phyloP scores from a whole-genome alignment of 30 jellyfish, hydroid and myxozoan species.

The Hydractinia echinata region DNA sequence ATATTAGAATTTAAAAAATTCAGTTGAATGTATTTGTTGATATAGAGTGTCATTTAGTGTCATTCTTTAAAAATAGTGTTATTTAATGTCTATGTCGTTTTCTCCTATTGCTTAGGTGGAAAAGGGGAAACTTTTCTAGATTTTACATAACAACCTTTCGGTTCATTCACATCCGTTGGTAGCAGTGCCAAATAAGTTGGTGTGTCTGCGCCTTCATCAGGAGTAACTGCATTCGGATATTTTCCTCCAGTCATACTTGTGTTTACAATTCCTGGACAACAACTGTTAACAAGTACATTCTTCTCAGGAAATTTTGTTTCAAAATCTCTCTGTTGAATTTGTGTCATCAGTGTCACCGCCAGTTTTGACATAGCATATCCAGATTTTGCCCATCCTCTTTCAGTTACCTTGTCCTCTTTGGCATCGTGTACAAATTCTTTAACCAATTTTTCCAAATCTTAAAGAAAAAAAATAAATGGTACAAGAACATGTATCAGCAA shows the following conservation, averaged over 20 bases:
- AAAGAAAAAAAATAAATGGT: not conserved
- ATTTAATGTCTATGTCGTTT: not conserved
- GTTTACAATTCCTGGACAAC: conserved; percentile 40
- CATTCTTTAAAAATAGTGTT: too few relatives aligned
- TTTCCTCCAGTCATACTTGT: conserved; percentile 48
- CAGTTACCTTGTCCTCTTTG: conserved; percentile 38
- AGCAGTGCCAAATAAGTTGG: conserved; percentile 36
- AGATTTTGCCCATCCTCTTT: conserved; percentile 74
- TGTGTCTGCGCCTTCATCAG: conserved; percentile 48
- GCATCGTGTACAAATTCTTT: conserved; percentile 29
- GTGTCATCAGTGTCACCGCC: conserved; percentile 58
- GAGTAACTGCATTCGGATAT: conserved; percentile 25
- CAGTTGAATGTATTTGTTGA: too few relatives aligned
- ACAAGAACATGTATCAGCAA: too few relatives aligned
- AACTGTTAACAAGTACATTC: conserved; percentile 24
- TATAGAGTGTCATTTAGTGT: too few relatives aligned
- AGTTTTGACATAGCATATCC: conserved; percentile 85
- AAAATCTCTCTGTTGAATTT: conserved; percentile 32
- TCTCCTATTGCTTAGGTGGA: conserved; percentile 26
- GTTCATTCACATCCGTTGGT: conserved; percentile 24
- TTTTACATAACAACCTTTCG: conserved; percentile 24
- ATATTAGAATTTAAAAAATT: too few relatives aligned
- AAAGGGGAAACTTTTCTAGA: conserved; percentile 24
- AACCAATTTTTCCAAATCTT: conserved; percentile 20
- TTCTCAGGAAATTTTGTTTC: conserved; percentile 30